Percentiles rank a stretch among this genome's conserved stretches.
Conservation (phyloP, 2,888 invertebrate species). For the Formica aserva region DNA sequence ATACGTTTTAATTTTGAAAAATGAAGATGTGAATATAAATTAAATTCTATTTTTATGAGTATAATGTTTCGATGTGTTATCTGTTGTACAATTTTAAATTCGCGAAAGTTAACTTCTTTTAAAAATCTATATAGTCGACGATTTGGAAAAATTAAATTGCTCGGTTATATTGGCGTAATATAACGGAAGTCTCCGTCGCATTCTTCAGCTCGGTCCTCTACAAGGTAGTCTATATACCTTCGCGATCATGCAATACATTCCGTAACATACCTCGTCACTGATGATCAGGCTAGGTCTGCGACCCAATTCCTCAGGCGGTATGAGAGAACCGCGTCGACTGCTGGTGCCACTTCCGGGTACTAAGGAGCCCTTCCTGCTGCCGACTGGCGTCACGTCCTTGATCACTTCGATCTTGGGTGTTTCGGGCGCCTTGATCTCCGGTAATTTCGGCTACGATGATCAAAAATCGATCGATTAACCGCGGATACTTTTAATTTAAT, state of each 20-base stretch:
- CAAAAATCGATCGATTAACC: constrained; percentile 35
- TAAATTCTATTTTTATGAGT: neutral
- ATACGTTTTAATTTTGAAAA: neutral
- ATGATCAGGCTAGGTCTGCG: constrained; percentile 96
- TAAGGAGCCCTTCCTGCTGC: constrained; percentile 91
- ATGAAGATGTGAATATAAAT: neutral
- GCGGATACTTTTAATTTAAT: neutral
- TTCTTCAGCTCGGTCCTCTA: constrained; percentile 40
- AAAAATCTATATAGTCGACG: neutral
- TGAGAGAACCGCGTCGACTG: constrained; percentile 93
- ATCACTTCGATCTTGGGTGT: constrained; percentile 96
- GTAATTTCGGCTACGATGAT: constrained; percentile 84
- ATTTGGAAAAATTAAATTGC: neutral
- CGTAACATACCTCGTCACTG: constrained; percentile 95
- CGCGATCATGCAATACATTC: constrained; percentile 38
- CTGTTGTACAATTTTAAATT: neutral
- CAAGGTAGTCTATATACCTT: constrained; percentile 62
- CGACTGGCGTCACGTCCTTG: constrained; percentile 91
- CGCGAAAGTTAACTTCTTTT: neutral
- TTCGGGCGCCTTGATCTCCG: constrained; percentile 88
- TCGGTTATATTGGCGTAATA: neutral
- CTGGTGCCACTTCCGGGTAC: constrained; percentile 89
- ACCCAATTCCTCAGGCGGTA: constrained; percentile 95
- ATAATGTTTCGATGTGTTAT: too few relatives aligned
- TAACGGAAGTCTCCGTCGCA: constrained; percentile 38